Evolutionary conservation across 1,140 invertebrate genomes (phyloP), one percentile per base, ranked within the genome.

Genomic region (Aphis craccivora): DNA sequence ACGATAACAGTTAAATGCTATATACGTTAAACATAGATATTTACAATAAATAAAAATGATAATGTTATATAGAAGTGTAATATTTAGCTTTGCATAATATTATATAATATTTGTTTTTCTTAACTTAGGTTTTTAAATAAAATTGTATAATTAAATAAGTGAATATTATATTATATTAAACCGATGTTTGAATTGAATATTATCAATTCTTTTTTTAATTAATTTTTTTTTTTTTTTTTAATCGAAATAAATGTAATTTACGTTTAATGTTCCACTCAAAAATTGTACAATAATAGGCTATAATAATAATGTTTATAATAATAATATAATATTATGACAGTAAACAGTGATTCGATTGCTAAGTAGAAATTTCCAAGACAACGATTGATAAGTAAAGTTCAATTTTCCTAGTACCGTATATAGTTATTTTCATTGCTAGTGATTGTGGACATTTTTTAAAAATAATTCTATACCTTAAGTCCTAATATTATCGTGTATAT

Each of bases 361-460:
- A 86, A 30, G 43, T 43, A 43, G 22, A 84, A 30, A 84, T 40
- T 40, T 11, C 23, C 23, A 43, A 23, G 37, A 86, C 40, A 45
- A 86, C 30, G 40, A 86, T 45, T 14, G 84, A 86, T 40, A 45
- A 43, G 30, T 86, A 45, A 86, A n/a, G 14, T 30, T 86, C 23
- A 84, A 86, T 86, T 86, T 86, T 86, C 84, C 40, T 86, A 86
- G 84, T 45, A 40, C 43, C 25, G 11, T n/a, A 40, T 37, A 37
- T 40, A 43, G 0, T 86, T 25, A 45, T 45, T 30, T 23, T 86
- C 43, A 86, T 43, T 45, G 40, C 84, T 86, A 86, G 84, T 45
- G 84, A 86, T 86, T 86, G 83, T 84, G 83, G 84, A 45, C 40
- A 45, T 86, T 45, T 86, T 86, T 86, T 45, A 45, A 86, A 86